phyloP scores from a whole-genome alignment of 2,113 vertebrate species.

The Prunella himalayana region DNA sequence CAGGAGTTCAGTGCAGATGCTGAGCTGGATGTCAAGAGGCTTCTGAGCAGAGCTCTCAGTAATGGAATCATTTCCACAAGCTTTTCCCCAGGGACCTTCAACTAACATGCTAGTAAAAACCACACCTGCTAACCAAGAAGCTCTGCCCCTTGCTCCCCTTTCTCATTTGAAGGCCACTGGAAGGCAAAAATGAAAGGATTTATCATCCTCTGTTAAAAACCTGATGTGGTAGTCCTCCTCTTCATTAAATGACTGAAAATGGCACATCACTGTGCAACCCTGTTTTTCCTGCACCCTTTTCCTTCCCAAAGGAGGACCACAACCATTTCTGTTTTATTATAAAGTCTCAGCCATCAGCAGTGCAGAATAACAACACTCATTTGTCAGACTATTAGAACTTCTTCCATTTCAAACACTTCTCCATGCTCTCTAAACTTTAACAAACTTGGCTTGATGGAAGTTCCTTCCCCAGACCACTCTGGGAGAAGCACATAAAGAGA shows the following conservation, averaged over 20 bases:
- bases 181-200: background rate
- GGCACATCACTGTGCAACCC: background rate
- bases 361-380: background rate
- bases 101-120: rapidly evolving
- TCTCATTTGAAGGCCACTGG: background rate
- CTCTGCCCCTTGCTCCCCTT: background rate
- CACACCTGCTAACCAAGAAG: background rate
- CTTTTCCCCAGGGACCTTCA: background rate
- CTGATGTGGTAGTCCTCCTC: rapidly evolving
- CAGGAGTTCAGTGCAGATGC: background rate
- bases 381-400: background rate
- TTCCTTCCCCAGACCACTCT: background rate
- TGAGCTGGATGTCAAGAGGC: background rate
- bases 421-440: background rate
- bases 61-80: background rate
- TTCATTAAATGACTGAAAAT: background rate
- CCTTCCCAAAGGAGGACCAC: background rate
- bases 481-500: background rate
- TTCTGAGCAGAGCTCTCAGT: background rate
- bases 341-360: background rate
- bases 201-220: background rate
- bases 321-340: background rate
- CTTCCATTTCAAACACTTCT: background rate
- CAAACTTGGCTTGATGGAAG: background rate
- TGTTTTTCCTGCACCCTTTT: background rate